Base-by-base conservation (phyloP, 1,140 invertebrate species). In the Tigriopus japonicus region DNA sequence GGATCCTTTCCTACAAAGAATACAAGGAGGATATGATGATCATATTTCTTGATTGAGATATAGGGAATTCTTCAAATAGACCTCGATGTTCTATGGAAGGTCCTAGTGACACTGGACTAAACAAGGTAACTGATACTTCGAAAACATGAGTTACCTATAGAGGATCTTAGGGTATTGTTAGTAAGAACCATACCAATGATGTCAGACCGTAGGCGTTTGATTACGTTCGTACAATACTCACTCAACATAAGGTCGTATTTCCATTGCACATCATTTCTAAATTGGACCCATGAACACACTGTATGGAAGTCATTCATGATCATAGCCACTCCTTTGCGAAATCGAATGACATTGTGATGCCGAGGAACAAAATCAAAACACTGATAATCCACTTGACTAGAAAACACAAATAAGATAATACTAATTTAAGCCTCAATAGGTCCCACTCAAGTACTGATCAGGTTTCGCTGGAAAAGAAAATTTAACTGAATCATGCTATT, bases 351-450 rank as follows among this genome's bases (percentile, higher is more conserved):
- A 70, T 95, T 96, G 67, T 96, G 91, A 77, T 97, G 92, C 63
- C 87, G 79, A 0, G 89, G 86, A 12, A 96, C 81, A 71, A 98
- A 94, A 69, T 97, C 90, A 68, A 94, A 95, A 68, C 94, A 97
- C 9, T 96, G 81, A 68, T 87, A 97, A 80, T 97, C 93, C 68
- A 94, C 92, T 75, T 97, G 92, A 73, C 91, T 87, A 69, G 66
- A 79, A 76, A 64, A 60, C 60, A 67, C 66, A 67, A 67, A 65
- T 9, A 62, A 51, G 64, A 42, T 28, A 14, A n/a, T 17, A 15
- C 49, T 35, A 58, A 28, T 56, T 42, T 52, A 13, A 60, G 17
- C 15, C n/a, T 63, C 24, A 24, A 53, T 7, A 53, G 12, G 12
- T 55, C 15, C 17, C 35, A 3, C 12, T 59, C 24, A 17, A 17